Evolutionary conservation across 2,888 invertebrate genomes (phyloP), one percentile per base, ranked within the genome.

Genomic region (Gryllus longicercus): DNA sequence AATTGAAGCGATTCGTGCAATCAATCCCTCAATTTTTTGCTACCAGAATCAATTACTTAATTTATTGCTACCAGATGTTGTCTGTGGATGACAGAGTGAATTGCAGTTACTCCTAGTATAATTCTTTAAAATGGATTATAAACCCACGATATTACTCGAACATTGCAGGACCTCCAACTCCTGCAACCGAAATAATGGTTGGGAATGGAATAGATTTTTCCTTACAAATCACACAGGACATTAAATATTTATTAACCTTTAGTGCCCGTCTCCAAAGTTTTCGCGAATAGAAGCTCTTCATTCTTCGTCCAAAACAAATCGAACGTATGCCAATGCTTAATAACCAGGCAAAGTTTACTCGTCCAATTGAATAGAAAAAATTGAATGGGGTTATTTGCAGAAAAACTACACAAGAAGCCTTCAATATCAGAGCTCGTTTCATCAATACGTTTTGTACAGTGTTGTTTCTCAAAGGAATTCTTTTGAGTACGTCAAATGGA

Each of bases 281-380:
- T 21, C 21, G 21, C 21, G 21, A 21, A 21, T 21, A 21, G 21
- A 21, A 21, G 21, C 21, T 21, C 21, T 14, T 51, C 51, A 51
- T 51, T 11, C 12, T 14, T 51, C 16, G 21, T 51, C 51, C 16
- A 14, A 16, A 51, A 51, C 51, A 11, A 51, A 14, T 14, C 11
- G 16, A 14, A 51, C 51, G 16, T 51, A 51, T 51, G 51, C 12
- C 51, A 51, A 51, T 14, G 51, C 2, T 51, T 51, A 11, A 51
- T 51, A 14, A 51, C 51, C 51, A 51, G 51, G 51, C 1, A 85
- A 85, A 82, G 85, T 85, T 83, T 85, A 85, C 83, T 86, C 85
- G 83, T 86, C 86, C 83, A 86, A 84, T 83, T 86, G 85, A 77
- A 86, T 84, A 84, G 85, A 86, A 82, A 86, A 86, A 83, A 85